Evolutionary conservation across 2,888 invertebrate species (phyloP).

Genomic region (Eurytoma adleriae): DNA sequence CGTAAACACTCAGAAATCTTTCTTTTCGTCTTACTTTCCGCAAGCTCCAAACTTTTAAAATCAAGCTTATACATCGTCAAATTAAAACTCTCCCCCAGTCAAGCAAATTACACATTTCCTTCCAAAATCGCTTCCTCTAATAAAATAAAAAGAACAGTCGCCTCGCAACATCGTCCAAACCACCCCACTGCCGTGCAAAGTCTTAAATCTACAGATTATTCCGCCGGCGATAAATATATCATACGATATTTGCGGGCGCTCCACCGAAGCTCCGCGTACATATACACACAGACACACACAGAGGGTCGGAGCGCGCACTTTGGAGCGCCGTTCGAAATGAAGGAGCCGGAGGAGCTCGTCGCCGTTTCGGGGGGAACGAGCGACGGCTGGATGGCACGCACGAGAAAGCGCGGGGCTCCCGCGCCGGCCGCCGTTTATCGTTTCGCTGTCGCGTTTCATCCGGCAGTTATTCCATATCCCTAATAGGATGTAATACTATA

Average conservation of each 20-base stretch:
- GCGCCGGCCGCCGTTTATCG: conserved; percentile 44
- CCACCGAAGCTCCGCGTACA: no score
- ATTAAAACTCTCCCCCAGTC: no score
- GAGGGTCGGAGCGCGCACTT: no score
- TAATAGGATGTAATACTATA: conserved; percentile 75
- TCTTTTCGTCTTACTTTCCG: not conserved
- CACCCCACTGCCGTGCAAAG: no score
- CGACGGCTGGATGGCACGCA: conserved; percentile 38
- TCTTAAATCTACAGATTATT: no score
- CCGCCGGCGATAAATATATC: no score
- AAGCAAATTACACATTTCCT: no score
- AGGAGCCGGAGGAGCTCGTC: not conserved
- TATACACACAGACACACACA: no score
- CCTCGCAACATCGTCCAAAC: no score
- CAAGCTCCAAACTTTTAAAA: conserved; percentile 3
- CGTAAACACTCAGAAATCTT: conserved; percentile 18
- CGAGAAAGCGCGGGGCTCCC: not conserved
- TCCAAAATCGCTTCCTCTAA: not conserved
- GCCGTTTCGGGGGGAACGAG: not conserved
- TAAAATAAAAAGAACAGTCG: not conserved
- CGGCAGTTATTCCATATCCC: conserved; percentile 71
- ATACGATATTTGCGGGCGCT: no score
- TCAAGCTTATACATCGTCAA: not conserved
- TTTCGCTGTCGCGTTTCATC: conserved; percentile 71
- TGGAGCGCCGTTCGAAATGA: not conserved